A percentile compares a stretch with the other conserved stretches of the same genome.
These are phyloP conservation scores for Odontamblyopus lacepedii DNA, from an alignment of 2,797 vertebrate genomes.

Conservation along the genomic window DNA sequence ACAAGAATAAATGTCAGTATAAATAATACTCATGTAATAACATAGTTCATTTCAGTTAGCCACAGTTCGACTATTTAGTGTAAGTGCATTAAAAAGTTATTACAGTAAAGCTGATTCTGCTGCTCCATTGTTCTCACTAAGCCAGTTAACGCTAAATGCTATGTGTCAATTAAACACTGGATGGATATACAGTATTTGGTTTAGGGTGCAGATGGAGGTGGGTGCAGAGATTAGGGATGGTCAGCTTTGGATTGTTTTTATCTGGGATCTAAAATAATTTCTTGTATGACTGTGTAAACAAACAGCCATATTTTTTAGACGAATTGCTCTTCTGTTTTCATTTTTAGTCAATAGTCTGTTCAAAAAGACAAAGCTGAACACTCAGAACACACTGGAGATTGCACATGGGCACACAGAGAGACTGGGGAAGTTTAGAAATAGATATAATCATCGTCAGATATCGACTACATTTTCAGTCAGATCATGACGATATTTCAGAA, in stretches of 20 bases:
- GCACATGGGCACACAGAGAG: neutral
- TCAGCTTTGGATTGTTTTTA: neutral
- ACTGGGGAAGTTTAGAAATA: neutral
- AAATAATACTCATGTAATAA: conserved; percentile 2
- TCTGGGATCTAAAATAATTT: too few species aligned
- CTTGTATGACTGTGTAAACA: neutral
- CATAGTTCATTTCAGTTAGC: neutral
- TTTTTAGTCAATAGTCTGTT: neutral
- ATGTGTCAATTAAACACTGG: conserved; percentile 1
- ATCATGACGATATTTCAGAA: neutral
- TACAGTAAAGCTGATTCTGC: conserved; percentile 2
- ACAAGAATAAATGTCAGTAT: neutral
- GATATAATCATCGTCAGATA: neutral
- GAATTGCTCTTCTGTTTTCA: neutral
- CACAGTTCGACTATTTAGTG: neutral
- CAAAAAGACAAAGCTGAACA: neutral
- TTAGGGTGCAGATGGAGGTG: conserved; percentile 31
- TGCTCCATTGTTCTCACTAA: neutral
- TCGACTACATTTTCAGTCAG: neutral
- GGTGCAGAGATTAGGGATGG: neutral
- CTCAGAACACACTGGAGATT: neutral
- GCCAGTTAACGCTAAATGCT: neutral
- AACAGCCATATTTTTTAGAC: neutral
- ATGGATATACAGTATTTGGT: conserved; percentile 23
- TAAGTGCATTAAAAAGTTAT: neutral